These are phyloP conservation scores for Hepsetus odoe DNA, from an alignment of 2,113 vertebrate genomes.

Conservation along the genomic window DNA sequence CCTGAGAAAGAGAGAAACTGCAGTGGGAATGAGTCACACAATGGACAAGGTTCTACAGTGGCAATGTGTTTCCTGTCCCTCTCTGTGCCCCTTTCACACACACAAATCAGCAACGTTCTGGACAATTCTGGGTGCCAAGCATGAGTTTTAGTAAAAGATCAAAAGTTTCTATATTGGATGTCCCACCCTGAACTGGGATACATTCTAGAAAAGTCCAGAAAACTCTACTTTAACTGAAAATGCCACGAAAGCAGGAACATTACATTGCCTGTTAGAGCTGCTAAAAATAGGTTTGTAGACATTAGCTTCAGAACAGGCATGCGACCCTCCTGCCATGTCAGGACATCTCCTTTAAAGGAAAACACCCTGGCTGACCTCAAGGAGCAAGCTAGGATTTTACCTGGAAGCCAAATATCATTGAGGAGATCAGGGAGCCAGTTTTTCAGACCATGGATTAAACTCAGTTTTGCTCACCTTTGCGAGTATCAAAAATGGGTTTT, in stretches of 20 bases:
- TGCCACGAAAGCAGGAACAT: not conserved
- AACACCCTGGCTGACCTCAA: not conserved
- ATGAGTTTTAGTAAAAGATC: not conserved
- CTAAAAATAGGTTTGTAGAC: not conserved
- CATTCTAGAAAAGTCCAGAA: not conserved
- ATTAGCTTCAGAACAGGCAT: not conserved
- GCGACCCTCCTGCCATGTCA: not conserved
- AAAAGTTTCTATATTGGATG: not conserved
- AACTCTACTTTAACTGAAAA: not conserved
- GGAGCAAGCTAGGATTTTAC: no score
- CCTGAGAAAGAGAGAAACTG: slow-evolving; percentile 29
- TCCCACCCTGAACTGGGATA: no score
- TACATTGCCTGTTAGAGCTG: not conserved
- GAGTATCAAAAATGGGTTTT: no score
- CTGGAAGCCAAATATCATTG: no score
- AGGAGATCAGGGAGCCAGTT: no score
- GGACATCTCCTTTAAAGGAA: not conserved
- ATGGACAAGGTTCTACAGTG: slow-evolving; percentile 63
- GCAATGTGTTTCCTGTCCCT: slow-evolving; percentile 64
- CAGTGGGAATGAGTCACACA: slow-evolving; percentile 51
- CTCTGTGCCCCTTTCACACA: slow-evolving; percentile 16
- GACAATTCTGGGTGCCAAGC: not conserved
- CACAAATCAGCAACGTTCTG: slow-evolving; percentile 12
- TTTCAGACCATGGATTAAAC: no score
- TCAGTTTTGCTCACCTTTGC: no score